Percentiles rank a stretch among this genome's conserved stretches.
phyloP scores from a whole-genome alignment of 2,797 vertebrate genomes.

The Chaenodraco wilsoni region DNA sequence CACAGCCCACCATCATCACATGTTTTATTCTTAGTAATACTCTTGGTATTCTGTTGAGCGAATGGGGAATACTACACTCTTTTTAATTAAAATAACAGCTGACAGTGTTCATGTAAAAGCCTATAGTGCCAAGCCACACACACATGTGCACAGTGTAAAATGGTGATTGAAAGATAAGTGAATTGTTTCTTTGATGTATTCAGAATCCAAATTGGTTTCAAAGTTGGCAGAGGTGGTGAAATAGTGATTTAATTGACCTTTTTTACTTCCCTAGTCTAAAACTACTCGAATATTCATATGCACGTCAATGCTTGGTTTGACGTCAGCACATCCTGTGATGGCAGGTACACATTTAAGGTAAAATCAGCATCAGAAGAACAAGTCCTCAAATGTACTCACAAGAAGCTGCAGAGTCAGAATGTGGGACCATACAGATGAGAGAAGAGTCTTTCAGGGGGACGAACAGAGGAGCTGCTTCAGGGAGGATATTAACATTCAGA shows the following conservation, averaged over 20 bases:
- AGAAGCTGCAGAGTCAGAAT: slow-evolving; percentile 19
- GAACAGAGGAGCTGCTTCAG: slow-evolving; percentile 15
- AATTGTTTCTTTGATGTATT: slow-evolving; percentile 16
- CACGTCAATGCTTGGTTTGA: slow-evolving; percentile 23
- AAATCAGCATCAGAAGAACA: slow-evolving; percentile 21
- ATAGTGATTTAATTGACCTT: slow-evolving; percentile 39
- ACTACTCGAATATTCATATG: slow-evolving; percentile 32
- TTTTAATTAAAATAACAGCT: slow-evolving; percentile 37
- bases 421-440: slow-evolving; percentile 20
- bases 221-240: slow-evolving; percentile 12
- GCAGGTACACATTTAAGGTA: background rate
- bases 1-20: slow-evolving; percentile 34
- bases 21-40: slow-evolving; percentile 55
- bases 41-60: slow-evolving; percentile 41
- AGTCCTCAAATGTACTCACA: slow-evolving; percentile 11
- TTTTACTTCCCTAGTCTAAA: slow-evolving; percentile 28
- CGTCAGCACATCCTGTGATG: slow-evolving; percentile 8
- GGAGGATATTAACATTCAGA: slow-evolving; percentile 26
- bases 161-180: slow-evolving; percentile 5
- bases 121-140: background rate
- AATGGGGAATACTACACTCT: slow-evolving; percentile 17
- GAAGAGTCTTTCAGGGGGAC: slow-evolving; percentile 13
- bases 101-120: slow-evolving; percentile 2
- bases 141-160: background rate
- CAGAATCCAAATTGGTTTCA: slow-evolving; percentile 22